phyloP scores from a whole-genome alignment of 2,888 invertebrate genomes.

The Cerceris rybyensis region DNA sequence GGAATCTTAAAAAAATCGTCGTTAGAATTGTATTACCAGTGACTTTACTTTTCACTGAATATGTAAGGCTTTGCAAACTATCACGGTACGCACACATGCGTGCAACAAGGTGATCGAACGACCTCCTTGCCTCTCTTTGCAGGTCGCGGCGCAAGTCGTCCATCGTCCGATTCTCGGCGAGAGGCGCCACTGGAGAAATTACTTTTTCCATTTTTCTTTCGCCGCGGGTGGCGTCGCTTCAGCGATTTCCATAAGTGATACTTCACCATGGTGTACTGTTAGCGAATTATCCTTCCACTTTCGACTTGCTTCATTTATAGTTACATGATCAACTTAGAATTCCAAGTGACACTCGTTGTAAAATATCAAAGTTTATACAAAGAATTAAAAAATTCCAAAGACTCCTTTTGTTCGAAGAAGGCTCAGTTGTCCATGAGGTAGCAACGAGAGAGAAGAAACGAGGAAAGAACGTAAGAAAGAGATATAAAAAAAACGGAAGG shows the following conservation, averaged over 20 bases:
- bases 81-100: conserved; percentile 34
- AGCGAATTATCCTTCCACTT: not conserved
- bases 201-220: conserved; percentile 77
- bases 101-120: conserved; percentile 61
- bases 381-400: not conserved
- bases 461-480: not conserved
- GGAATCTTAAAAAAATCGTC: no score
- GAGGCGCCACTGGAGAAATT: conserved; percentile 72
- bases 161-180: conserved; percentile 59
- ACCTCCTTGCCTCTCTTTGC: conserved; percentile 67
- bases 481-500: conserved; percentile 34
- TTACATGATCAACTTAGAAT: no score
- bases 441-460: not conserved
- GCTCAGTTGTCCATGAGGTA: not conserved
- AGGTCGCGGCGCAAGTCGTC: conserved; percentile 68
- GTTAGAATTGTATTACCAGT: no score
- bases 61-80: conserved; percentile 9
- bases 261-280: not conserved
- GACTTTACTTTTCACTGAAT: no score
- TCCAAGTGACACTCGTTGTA: no score
- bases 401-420: not conserved
- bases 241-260: conserved; percentile 27
- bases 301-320: not conserved
- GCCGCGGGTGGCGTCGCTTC: conserved; percentile 29
- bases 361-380: not conserved